Evolutionary conservation across 2,797 vertebrate genomes (phyloP).

Genomic region (Yasuhikotakia modesta): DNA sequence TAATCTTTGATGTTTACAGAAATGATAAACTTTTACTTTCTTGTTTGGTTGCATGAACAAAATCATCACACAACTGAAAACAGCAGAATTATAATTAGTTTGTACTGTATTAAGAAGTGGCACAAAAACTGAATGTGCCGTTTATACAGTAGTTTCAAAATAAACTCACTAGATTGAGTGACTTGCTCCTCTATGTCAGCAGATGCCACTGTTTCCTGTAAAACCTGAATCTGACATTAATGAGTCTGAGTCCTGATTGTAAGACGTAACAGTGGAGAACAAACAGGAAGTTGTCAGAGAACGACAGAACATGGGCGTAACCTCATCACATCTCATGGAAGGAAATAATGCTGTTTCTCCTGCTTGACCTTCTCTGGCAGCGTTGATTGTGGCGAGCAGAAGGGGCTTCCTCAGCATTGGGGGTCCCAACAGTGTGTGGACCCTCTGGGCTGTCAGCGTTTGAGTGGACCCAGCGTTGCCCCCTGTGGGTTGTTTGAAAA

Average conservation of each 20-base stretch:
- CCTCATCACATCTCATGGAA: slow-evolving; percentile 33
- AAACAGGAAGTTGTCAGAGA: slow-evolving; percentile 8
- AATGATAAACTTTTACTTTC: too few relatives aligned
- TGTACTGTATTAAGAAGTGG: too few relatives aligned
- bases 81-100: too few relatives aligned
- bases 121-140: too few relatives aligned
- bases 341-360: slow-evolving; percentile 34
- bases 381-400: slow-evolving; percentile 46
- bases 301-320: too few relatives aligned
- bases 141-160: too few relatives aligned
- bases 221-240: background rate
- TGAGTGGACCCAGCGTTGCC: slow-evolving; percentile 42
- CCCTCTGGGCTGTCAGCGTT: slow-evolving; percentile 43
- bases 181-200: slow-evolving; percentile 36
- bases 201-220: slow-evolving; percentile 56
- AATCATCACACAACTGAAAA: too few relatives aligned
- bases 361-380: slow-evolving; percentile 56
- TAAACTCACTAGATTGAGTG: background rate
- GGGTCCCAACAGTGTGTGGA: slow-evolving; percentile 32
- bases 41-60: too few relatives aligned
- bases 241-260: background rate
- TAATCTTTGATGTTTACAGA: too few relatives aligned
- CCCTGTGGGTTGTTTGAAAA: slow-evolving; percentile 56
- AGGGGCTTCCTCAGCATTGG: slow-evolving; percentile 36
- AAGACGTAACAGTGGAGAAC: slow-evolving; percentile 16